phyloP scores from a whole-genome alignment of 2,888 invertebrate species.

The Lycocerus yunnanus region DNA sequence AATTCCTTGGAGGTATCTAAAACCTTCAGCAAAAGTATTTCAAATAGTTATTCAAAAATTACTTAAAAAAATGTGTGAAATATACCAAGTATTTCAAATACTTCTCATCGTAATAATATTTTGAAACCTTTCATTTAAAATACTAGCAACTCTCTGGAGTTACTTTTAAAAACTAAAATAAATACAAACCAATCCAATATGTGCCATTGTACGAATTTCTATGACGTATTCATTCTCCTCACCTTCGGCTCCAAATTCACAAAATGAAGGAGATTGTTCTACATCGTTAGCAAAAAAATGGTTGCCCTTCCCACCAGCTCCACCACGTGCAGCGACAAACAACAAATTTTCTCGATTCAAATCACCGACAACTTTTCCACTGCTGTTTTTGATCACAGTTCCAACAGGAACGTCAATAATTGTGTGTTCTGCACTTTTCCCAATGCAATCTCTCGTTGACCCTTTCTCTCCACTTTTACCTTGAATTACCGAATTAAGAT shows the following conservation, averaged over 20 bases:
- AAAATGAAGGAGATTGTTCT: slow-evolving; percentile 79
- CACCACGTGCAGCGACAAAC: slow-evolving; percentile 94
- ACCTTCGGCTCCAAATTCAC: slow-evolving; percentile 86
- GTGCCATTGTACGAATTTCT: slow-evolving; percentile 92
- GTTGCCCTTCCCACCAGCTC: slow-evolving; percentile 96
- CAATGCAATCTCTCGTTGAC: slow-evolving; percentile 74
- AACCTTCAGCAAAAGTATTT: too few relatives aligned
- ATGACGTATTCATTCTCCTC: slow-evolving; percentile 74
- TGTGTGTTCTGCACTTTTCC: slow-evolving; percentile 76
- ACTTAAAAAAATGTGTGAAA: too few relatives aligned
- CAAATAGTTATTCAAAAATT: too few relatives aligned
- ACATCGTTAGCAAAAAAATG: slow-evolving; percentile 83
- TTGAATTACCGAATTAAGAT: slow-evolving; percentile 63
- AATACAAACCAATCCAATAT: slow-evolving; percentile 78
- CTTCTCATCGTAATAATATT: too few relatives aligned
- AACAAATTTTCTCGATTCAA: slow-evolving; percentile 69
- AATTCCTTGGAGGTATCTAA: background rate
- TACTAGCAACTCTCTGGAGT: too few relatives aligned
- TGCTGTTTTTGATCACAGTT: slow-evolving; percentile 67
- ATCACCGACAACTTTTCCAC: slow-evolving; percentile 69
- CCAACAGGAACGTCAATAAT: slow-evolving; percentile 82
- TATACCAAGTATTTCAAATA: too few relatives aligned
- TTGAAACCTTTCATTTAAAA: too few relatives aligned
- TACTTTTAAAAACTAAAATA: slow-evolving; percentile 3
- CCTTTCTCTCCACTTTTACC: slow-evolving; percentile 79